Conservation (phyloP, 1,140 invertebrate species). For the silkworm (Bombyx mori) region DNA sequence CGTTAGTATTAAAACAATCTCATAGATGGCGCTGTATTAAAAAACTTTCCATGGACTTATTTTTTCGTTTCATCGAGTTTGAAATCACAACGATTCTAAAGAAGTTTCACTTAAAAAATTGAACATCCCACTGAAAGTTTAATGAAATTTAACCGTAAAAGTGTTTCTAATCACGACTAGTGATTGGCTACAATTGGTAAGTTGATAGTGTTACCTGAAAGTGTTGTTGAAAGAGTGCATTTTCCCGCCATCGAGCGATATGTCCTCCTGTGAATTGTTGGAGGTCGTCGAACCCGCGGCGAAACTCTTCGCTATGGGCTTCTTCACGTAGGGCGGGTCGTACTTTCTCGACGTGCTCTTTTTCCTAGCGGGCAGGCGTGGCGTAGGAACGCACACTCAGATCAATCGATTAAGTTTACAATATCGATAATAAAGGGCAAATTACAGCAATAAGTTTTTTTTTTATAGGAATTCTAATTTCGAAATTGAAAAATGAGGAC, state of each 20-base stretch:
- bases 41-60: no score
- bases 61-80: no score
- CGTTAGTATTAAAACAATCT: no score
- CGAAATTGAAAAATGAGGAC: not conserved
- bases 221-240: constrained; percentile 86
- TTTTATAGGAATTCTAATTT: not conserved
- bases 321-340: constrained; percentile 88
- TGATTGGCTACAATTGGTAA: no score
- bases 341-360: constrained; percentile 90
- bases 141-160: no score
- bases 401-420: constrained; percentile 69
- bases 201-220: constrained; percentile 77
- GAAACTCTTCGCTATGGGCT: constrained; percentile 82
- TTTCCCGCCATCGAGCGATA: constrained; percentile 81
- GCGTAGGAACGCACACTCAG: constrained; percentile 68
- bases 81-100: no score
- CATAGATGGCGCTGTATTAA: no score
- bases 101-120: no score
- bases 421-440: constrained; percentile 20
- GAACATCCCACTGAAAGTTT: no score
- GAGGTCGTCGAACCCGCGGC: constrained; percentile 73
- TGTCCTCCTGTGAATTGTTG: constrained; percentile 81
- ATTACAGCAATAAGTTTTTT: not conserved
- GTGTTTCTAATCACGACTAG: no score
- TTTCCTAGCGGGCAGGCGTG: constrained; percentile 75